These are phyloP conservation scores for Nudaria mundana DNA, from an alignment of 2,888 invertebrate species.

Conservation along the genomic window DNA sequence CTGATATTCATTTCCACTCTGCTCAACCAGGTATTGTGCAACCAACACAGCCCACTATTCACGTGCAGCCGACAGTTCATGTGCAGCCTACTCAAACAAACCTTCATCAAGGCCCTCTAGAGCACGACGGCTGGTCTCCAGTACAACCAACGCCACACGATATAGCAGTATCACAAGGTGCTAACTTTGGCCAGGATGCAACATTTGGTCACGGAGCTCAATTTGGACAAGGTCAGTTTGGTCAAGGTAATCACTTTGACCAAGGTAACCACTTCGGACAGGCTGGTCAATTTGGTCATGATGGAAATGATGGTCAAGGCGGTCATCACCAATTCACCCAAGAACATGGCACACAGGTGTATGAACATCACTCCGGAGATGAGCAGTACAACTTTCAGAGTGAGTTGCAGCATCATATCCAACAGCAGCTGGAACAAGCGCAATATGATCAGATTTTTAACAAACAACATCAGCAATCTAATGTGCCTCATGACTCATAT, in stretches of 20 bases:
- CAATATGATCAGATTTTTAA: conserved; percentile 46
- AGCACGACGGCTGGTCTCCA: conserved; percentile 71
- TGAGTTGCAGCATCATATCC: conserved; percentile 64
- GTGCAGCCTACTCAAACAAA: conserved; percentile 39
- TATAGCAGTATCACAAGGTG: conserved; percentile 31
- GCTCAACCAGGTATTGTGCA: conserved; percentile 27
- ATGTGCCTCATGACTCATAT: conserved; percentile 30
- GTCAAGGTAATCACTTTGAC: conserved; percentile 5
- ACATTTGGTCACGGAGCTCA: conserved; percentile 16
- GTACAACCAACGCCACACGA: conserved; percentile 56
- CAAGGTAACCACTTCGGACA: conserved; percentile 5
- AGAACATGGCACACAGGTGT: conserved; percentile 65
- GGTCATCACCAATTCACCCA: conserved; percentile 57
- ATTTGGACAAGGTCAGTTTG: conserved; percentile 16
- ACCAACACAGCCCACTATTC: conserved; percentile 25
- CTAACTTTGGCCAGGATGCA: conserved; percentile 35
- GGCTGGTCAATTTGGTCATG: conserved; percentile 14
- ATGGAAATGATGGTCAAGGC: conserved; percentile 26
- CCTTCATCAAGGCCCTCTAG: conserved; percentile 42
- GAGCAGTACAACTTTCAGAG: conserved; percentile 60
- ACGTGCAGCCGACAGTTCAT: conserved; percentile 28
- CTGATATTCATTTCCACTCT: conserved; percentile 36
- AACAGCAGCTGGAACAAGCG: conserved; percentile 66
- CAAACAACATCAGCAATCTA: conserved; percentile 43
- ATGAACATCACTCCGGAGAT: conserved; percentile 59